Percentiles rank a stretch among this genome's conserved stretches.
phyloP scores from a whole-genome alignment of 2,113 vertebrate species.

The Bambusicola thoracicus region DNA sequence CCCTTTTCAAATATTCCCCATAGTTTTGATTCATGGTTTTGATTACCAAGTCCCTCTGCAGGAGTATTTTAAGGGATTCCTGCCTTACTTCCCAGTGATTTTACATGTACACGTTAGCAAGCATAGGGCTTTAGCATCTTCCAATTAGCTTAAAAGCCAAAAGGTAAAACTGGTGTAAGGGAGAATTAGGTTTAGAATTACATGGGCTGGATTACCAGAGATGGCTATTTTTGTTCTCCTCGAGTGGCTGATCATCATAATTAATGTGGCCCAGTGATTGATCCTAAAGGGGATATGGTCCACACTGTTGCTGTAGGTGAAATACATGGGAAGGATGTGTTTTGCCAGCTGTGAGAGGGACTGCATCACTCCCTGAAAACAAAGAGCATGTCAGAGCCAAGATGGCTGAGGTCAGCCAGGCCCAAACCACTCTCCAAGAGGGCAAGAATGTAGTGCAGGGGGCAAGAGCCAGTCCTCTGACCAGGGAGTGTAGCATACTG shows the following conservation, averaged over 20 bases:
- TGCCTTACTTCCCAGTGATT: neutral
- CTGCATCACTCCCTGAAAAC: neutral
- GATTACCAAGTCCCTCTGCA: neutral
- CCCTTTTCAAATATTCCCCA: neutral
- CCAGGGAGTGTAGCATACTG: neutral
- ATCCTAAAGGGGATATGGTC: neutral
- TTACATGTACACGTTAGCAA: neutral
- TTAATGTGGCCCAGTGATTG: neutral
- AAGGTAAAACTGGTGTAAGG: neutral
- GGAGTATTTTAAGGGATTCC: neutral
- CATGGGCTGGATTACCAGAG: slow-evolving; percentile 18
- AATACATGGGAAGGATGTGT: neutral
- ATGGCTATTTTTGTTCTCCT: slow-evolving; percentile 21
- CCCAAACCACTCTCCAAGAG: neutral
- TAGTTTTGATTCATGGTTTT: neutral
- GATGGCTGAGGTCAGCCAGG: neutral
- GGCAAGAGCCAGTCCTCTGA: neutral
- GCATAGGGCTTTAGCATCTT: neutral
- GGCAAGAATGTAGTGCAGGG: neutral
- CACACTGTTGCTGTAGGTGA: neutral
- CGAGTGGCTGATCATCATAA: neutral
- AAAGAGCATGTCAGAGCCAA: neutral
- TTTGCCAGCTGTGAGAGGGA: neutral
- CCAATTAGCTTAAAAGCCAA: slow-evolving; percentile 45
- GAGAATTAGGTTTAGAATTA: neutral